A percentile compares a stretch with the other conserved stretches of the same genome.
Evolutionary conservation across 92 coral and sea anemone species (phyloP).

Genomic region (Phenganax marumi): DNA sequence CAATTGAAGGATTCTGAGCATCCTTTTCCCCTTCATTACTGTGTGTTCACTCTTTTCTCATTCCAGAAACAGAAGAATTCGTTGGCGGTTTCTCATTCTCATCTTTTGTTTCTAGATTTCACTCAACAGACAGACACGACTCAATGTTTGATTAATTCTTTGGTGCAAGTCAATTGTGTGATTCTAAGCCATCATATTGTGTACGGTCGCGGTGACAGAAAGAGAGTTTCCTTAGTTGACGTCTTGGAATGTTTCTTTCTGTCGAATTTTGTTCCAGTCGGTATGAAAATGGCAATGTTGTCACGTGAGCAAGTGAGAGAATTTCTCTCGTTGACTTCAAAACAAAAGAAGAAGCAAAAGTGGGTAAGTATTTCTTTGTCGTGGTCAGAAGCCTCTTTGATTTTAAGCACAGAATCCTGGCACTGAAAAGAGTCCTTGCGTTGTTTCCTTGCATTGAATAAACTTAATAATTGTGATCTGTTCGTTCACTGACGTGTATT

Average conservation of each 20-base stretch:
- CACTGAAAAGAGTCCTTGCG: neutral
- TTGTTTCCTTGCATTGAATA: too few relatives aligned
- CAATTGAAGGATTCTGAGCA: too few relatives aligned
- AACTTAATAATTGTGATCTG: too few relatives aligned
- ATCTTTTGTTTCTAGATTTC: neutral
- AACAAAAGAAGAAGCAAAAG: constrained; percentile 63
- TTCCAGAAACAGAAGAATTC: neutral
- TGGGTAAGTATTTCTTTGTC: constrained; percentile 57
- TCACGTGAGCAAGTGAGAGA: constrained; percentile 74
- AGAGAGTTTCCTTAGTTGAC: constrained; percentile 67
- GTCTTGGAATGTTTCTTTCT: constrained; percentile 73
- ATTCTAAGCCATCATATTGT: constrained; percentile 64
- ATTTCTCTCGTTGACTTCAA: constrained; percentile 66
- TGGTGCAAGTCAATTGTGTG: constrained; percentile 86
- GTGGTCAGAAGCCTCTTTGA: neutral
- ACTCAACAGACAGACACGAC: neutral
- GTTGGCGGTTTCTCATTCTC: neutral
- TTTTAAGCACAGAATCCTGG: too few relatives aligned
- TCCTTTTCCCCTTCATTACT: too few relatives aligned
- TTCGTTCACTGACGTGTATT: too few relatives aligned
- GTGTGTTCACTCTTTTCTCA: too few relatives aligned
- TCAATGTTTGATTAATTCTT: constrained; percentile 56
- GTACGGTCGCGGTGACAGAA: constrained; percentile 49
- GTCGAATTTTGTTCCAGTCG: constrained; percentile 74
- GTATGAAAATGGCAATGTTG: constrained; percentile 73